Evolutionary conservation across 2,113 vertebrate genomes (phyloP).

Genomic region (Zootoca vivipara): DNA sequence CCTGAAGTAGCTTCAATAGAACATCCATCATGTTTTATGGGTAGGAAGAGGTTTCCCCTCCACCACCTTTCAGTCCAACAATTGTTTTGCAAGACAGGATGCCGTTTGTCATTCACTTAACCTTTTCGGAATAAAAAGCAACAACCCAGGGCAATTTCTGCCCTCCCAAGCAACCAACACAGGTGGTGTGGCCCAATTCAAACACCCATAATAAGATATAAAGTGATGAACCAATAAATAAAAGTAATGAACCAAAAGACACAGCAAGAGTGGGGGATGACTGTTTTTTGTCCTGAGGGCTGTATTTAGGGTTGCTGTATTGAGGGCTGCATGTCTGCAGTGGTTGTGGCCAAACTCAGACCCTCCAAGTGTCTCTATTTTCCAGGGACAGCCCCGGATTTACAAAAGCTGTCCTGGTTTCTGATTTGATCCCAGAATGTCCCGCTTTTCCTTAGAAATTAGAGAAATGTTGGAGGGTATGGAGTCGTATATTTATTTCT

Average conservation of each 20-base stretch:
- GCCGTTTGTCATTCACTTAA: neutral
- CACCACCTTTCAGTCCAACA: conserved; percentile 5
- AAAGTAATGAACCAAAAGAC: neutral
- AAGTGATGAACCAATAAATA: neutral
- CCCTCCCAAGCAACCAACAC: neutral
- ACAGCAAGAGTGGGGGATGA: neutral
- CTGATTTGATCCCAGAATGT: no score
- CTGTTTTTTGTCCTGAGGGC: neutral
- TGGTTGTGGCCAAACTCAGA: no score
- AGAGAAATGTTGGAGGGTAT: no score
- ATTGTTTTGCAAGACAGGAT: neutral
- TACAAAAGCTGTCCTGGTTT: no score
- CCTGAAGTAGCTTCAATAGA: conserved; percentile 16
- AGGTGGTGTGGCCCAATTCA: no score
- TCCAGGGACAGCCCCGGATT: no score
- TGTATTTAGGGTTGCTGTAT: no score
- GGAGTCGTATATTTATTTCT: no score
- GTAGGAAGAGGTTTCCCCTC: neutral
- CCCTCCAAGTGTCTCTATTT: no score
- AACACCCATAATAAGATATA: neutral
- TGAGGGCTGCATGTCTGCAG: no score
- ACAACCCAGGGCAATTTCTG: neutral
- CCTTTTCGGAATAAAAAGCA: neutral
- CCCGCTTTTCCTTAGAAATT: no score
- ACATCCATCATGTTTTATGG: conserved; percentile 40